phyloP scores from a whole-genome alignment of 2,888 invertebrate genomes.

The Nemapogon koenigi region DNA sequence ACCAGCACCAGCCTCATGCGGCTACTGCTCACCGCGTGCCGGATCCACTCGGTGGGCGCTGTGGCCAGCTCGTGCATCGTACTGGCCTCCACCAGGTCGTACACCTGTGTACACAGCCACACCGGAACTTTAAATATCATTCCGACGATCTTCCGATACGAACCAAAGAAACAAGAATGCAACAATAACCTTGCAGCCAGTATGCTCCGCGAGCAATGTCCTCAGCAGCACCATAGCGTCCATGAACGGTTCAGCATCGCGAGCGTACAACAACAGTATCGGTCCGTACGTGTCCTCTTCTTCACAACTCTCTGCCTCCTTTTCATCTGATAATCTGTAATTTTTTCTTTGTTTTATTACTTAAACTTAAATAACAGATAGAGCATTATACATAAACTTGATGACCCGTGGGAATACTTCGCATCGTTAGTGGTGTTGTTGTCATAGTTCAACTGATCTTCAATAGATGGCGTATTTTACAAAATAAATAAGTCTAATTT shows the following conservation, averaged over 20 bases:
- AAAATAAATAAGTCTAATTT: no score
- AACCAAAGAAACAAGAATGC: background rate
- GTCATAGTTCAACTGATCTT: no score
- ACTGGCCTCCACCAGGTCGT: conserved; percentile 28
- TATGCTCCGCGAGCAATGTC: conserved; percentile 14
- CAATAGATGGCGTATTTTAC: no score
- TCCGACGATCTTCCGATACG: background rate
- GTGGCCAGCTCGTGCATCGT: conserved; percentile 19
- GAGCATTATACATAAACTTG: no score
- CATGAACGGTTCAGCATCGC: conserved; percentile 39
- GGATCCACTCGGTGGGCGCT: conserved; percentile 28
- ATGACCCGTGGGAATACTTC: no score
- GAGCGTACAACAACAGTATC: conserved; percentile 49
- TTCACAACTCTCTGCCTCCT: no score
- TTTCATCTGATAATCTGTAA: conserved; percentile 3
- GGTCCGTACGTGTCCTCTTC: no score
- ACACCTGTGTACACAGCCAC: conserved; percentile 26
- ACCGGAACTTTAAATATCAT: background rate
- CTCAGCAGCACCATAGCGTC: conserved; percentile 27
- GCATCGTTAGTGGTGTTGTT: no score
- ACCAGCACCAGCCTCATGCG: conserved; percentile 31
- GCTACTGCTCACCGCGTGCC: conserved; percentile 14
- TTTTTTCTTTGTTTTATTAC: no score
- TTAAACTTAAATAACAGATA: no score
- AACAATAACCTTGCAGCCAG: background rate